These are phyloP conservation scores for Rhynchonema sp. DNA, from an alignment of 2,888 invertebrate genomes.

Conservation along the genomic window DNA sequence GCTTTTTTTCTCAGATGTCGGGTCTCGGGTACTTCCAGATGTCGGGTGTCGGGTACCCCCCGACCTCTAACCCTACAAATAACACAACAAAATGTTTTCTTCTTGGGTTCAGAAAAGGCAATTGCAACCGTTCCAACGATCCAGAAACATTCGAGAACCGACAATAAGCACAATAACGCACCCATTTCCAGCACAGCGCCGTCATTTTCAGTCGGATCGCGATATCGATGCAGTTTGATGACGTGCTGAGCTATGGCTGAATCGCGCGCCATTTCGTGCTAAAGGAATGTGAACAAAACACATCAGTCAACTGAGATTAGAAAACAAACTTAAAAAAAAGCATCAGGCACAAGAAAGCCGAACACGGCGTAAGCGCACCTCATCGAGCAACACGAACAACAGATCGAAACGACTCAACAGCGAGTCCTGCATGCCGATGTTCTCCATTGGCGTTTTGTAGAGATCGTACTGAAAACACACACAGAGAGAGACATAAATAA, in stretches of 20 bases:
- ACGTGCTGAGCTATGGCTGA: slow-evolving; percentile 86
- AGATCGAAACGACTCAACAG: slow-evolving; percentile 91
- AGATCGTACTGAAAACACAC: slow-evolving; percentile 71
- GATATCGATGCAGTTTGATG: slow-evolving; percentile 84
- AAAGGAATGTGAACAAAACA: slow-evolving; percentile 14
- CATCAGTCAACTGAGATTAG: not conserved
- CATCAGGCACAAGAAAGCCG: not conserved
- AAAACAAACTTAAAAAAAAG: not conserved
- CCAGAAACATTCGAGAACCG: no score
- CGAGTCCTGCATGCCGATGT: slow-evolving; percentile 93
- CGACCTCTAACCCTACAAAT: no score
- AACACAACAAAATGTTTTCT: no score
- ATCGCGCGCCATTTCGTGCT: slow-evolving; percentile 65
- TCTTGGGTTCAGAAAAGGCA: no score
- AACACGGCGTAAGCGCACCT: no score
- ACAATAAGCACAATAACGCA: no score
- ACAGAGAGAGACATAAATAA: not conserved
- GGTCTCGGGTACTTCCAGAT: no score
- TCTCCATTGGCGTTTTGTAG: slow-evolving; percentile 98
- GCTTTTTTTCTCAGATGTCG: no score
- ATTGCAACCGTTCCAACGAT: no score
- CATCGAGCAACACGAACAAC: slow-evolving; percentile 86
- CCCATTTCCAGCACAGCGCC: slow-evolving; percentile 44
- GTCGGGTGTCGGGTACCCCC: no score
- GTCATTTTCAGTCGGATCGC: slow-evolving; percentile 76